Base-by-base conservation (phyloP, 2,888 invertebrate genomes). In the Laothoe populi region DNA sequence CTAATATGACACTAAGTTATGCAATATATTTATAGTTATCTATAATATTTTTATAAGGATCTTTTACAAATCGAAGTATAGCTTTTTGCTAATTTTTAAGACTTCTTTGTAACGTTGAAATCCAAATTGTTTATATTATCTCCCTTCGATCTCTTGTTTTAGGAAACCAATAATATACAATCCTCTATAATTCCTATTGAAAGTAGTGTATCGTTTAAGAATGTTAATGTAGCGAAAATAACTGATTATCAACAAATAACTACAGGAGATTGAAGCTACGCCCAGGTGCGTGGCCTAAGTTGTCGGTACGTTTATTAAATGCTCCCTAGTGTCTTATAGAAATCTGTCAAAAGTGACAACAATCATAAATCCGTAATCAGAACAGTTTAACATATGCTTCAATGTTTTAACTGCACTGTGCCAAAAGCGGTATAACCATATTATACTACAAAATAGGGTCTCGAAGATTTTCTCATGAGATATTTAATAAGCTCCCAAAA, bases 1-100 rank as follows among this genome's bases (percentile, higher is more conserved):
- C 78, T 81, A 78, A 80, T 79, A 77, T 71, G 35, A 59, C 79
- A 81, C 81, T 85, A 82, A 83, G 82, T 86, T 87, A 82, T 81
- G 82, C 82, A 81, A 82, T 86, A 81, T 83, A 84, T 83, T 84
- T 85, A 85, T 83, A 83, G 80, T 79, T 85, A 78, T 82, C 83
- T 86, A 81, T 85, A 78, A 81, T 84, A 86, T 86, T 87, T 85
- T 86, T 83, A 77, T 86, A 84, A 83, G 78, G 74, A 80, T 81
- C 78, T 81, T 84, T 85, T 81, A 79, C 80, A 81, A 78, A 72
- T 73, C 73, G 72, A 75, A 65, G 71, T 79, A 75, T 75, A 80
- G 74, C 75, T 75, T 78, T 78, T 77, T 75, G 75, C 75, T 80
- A 77, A 76, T 44, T 58, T 42, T 42, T 59, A 45, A 65, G 57